A percentile compares a stretch with the other conserved stretches of the same genome.
These are phyloP conservation scores for Sarcophaga variegata DNA, from an alignment of 2,888 invertebrate genomes.

Conservation along the genomic window DNA sequence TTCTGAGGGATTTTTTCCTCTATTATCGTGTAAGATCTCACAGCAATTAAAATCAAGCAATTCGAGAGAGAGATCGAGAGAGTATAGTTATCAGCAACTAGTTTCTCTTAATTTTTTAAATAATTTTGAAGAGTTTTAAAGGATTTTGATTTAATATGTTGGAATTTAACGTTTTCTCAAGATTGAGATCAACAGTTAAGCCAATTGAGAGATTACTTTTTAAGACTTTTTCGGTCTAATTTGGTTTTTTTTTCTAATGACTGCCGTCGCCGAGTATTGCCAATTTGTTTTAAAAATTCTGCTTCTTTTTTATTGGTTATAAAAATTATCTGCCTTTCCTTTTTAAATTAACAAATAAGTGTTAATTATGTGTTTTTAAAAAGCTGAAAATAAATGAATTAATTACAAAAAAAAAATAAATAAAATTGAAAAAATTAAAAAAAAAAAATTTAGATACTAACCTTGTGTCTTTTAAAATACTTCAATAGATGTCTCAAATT, in stretches of 20 bases:
- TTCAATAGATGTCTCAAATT: constrained; percentile 48
- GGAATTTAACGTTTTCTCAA: no score
- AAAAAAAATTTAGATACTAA: not conserved
- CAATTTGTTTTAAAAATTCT: constrained; percentile 21
- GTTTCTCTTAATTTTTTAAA: no score
- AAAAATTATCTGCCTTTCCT: not conserved
- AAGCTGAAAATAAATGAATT: constrained; percentile 31
- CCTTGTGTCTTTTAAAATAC: constrained; percentile 50
- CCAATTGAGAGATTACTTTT: not conserved
- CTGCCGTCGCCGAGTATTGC: constrained; percentile 22
- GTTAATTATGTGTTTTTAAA: constrained; percentile 60
- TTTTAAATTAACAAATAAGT: constrained; percentile 50
- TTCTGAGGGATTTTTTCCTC: no score
- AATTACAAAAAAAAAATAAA: not conserved
- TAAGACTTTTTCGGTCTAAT: not conserved
- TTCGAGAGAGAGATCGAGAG: no score
- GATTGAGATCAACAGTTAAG: no score
- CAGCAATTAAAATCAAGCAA: no score
- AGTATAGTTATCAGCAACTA: no score
- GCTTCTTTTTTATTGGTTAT: not conserved
- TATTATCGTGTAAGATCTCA: no score
- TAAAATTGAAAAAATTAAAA: not conserved
- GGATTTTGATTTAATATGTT: no score
- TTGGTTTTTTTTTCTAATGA: constrained; percentile 24
- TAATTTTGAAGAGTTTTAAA: no score